Conservation (phyloP, 2,797 vertebrate species). For the Microctenopoma stevenorrisi region DNA sequence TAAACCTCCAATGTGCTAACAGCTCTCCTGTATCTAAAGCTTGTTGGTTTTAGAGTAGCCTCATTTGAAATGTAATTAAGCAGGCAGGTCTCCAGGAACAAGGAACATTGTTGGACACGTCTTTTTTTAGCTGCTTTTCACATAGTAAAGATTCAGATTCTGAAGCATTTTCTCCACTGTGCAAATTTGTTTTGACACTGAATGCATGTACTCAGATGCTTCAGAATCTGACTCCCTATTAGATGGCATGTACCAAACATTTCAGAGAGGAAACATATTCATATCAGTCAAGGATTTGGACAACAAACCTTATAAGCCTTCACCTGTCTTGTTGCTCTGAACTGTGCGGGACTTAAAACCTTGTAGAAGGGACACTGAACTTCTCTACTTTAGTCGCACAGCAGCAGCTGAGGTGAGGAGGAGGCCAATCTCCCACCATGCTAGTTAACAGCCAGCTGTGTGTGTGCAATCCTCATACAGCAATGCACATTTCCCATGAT, state of each 20-base stretch:
- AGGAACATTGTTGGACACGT: too few species aligned
- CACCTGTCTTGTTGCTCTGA: background rate
- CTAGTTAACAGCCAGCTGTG: slow-evolving; percentile 76
- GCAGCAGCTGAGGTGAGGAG: slow-evolving; percentile 60
- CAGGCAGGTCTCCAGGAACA: too few species aligned
- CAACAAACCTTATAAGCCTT: background rate
- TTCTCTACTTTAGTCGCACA: slow-evolving; percentile 34
- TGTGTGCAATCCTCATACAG: slow-evolving; percentile 32
- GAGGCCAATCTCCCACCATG: slow-evolving; percentile 57
- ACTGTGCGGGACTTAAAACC: slow-evolving; percentile 3
- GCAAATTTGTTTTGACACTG: slow-evolving; percentile 2
- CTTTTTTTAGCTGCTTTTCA: too few species aligned
- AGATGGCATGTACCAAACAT: background rate
- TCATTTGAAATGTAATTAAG: too few species aligned
- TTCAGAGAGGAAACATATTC: too few species aligned
- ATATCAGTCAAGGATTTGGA: background rate
- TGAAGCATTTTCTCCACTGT: background rate
- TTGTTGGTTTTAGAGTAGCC: background rate
- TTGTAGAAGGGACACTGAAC: slow-evolving; percentile 22
- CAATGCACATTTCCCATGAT: slow-evolving; percentile 77
- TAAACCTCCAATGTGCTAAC: too few species aligned
- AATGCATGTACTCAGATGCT: background rate
- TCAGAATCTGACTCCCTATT: background rate
- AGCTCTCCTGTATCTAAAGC: slow-evolving; percentile 6
- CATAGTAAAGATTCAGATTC: background rate